phyloP scores from a whole-genome alignment of 2,113 vertebrate genomes.

The Petromus typicus region DNA sequence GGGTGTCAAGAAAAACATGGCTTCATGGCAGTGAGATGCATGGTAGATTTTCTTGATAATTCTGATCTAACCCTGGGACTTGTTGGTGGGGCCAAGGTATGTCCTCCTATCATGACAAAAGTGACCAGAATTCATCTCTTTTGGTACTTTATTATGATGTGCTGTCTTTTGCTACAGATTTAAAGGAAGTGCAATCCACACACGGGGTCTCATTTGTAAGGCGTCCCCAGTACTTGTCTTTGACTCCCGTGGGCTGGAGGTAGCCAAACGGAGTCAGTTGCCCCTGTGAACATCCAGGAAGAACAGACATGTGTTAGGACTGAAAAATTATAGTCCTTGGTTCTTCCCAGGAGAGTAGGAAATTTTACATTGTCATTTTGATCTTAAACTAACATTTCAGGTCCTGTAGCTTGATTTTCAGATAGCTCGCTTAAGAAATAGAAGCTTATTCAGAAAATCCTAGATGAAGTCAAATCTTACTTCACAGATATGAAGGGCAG shows the following conservation, averaged over 20 bases:
- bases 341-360: not conserved
- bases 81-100: not conserved
- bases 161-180: not conserved
- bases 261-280: not conserved
- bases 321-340: not conserved
- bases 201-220: not conserved
- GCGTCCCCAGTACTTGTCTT: not conserved
- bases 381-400: slow-evolving; percentile 24
- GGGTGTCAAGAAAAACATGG: not conserved
- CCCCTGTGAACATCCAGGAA: rapidly evolving
- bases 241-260: not conserved
- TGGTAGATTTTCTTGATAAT: not conserved
- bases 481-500: not conserved
- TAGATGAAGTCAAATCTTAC: slow-evolving; percentile 2
- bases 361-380: not conserved
- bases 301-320: not conserved
- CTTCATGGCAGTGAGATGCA: not conserved
- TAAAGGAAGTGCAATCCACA: not conserved
- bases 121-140: not conserved
- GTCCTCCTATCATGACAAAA: not conserved
- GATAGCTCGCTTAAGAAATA: not conserved
- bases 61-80: not conserved
- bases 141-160: not conserved
- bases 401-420: not conserved
- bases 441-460: not conserved